phyloP scores from a whole-genome alignment of 2,797 vertebrate species.

The Cichlasoma orientale region DNA sequence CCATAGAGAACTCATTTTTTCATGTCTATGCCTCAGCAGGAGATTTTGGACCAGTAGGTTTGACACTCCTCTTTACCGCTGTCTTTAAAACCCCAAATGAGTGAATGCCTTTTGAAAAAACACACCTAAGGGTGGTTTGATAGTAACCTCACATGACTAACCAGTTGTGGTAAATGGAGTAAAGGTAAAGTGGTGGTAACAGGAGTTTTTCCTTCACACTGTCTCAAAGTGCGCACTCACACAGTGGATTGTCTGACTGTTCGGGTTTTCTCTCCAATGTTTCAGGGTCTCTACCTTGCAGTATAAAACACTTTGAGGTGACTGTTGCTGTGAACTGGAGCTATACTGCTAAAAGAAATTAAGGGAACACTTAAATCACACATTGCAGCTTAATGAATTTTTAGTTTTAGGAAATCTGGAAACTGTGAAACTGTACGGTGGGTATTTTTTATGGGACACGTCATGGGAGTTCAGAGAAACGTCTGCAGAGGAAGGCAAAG shows the following conservation, averaged over 20 bases:
- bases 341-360: too few species aligned
- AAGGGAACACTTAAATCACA: too few species aligned
- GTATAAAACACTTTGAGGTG: background rate
- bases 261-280: background rate
- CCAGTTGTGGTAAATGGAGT: background rate
- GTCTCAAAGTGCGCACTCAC: background rate
- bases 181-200: too few species aligned
- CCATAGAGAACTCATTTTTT: too few species aligned
- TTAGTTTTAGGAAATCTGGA: accelerated
- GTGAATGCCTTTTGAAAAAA: background rate
- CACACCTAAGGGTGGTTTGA: too few species aligned
- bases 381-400: background rate
- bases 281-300: background rate
- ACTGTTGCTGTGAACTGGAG: background rate
- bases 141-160: background rate
- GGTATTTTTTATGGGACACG: background rate
- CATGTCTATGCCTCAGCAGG: too few species aligned
- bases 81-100: background rate
- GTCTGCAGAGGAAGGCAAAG: background rate
- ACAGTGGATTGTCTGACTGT: background rate
- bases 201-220: background rate
- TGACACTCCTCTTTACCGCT: background rate
- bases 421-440: background rate
- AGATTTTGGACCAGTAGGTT: too few species aligned
- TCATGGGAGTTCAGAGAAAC: background rate